These are phyloP conservation scores for Promerops cafer DNA, from an alignment of 2,113 vertebrate species.

Conservation along the genomic window DNA sequence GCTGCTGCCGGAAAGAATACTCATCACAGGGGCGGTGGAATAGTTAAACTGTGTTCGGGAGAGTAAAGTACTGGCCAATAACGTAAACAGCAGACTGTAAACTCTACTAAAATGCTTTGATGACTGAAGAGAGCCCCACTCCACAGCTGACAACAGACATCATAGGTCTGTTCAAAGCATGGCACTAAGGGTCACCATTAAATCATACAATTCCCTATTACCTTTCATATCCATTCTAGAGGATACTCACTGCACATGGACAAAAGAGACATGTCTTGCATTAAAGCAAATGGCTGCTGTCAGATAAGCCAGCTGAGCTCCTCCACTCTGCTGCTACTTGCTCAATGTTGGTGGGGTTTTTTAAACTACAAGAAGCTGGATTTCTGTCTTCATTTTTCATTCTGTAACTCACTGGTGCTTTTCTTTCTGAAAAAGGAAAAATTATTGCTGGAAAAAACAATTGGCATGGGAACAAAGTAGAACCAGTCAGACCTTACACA, in stretches of 20 bases:
- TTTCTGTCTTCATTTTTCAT: not conserved
- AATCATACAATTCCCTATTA: not conserved
- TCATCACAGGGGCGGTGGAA: constrained; percentile 19
- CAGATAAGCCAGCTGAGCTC: not conserved
- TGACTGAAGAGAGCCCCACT: not conserved
- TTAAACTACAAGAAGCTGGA: not conserved
- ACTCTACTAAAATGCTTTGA: constrained; percentile 27
- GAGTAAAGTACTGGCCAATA: constrained; percentile 14
- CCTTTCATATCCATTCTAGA: constrained; percentile 8
- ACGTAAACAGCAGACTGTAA: constrained; percentile 42
- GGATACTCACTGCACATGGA: not conserved
- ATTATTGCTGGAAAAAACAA: not conserved
- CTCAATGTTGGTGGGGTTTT: not conserved
- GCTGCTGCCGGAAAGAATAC: constrained; percentile 40
- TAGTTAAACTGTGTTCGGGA: constrained; percentile 24
- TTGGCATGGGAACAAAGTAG: not conserved
- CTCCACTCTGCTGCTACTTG: not conserved
- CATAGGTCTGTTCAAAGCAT: constrained; percentile 5
- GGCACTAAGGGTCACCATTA: constrained; percentile 6
- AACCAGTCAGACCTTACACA: not conserved
- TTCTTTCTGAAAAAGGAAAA: not conserved
- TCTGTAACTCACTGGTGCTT: not conserved
- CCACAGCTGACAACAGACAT: constrained; percentile 2
- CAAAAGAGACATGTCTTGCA: not conserved
- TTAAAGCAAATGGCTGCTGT: not conserved